These are phyloP conservation scores for Oncorhynchus masou DNA, from an alignment of 2,113 vertebrate genomes.

Conservation along the genomic window DNA sequence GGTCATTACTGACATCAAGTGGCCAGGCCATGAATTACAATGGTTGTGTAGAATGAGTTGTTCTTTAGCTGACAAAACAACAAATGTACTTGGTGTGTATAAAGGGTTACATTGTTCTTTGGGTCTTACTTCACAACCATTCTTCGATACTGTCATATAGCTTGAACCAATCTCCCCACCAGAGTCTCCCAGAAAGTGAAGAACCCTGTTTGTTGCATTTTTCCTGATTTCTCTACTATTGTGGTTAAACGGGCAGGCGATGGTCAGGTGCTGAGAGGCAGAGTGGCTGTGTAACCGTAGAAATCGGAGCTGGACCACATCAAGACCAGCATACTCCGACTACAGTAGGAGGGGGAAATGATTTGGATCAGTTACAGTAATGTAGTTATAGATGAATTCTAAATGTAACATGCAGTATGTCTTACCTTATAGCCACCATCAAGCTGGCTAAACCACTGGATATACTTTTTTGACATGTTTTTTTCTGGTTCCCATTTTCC, in stretches of 20 bases:
- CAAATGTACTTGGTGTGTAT: background rate
- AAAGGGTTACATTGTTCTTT: background rate
- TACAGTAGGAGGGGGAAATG: slow-evolving; percentile 20
- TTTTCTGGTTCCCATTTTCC: slow-evolving; percentile 35
- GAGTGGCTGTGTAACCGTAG: slow-evolving; percentile 70
- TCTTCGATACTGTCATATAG: slow-evolving; percentile 37
- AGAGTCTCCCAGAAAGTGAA: slow-evolving; percentile 66
- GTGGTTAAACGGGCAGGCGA: slow-evolving; percentile 46
- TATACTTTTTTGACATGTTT: slow-evolving; percentile 8
- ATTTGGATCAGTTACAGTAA: background rate
- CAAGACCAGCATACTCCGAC: slow-evolving; percentile 67
- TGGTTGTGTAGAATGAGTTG: background rate
- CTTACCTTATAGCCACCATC: slow-evolving; percentile 53
- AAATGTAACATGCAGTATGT: background rate
- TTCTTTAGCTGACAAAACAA: background rate
- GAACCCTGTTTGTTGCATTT: slow-evolving; percentile 4
- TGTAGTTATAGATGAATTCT: background rate
- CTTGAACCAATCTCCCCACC: slow-evolving; percentile 53
- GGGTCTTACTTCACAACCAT: slow-evolving; percentile 58
- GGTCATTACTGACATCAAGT: slow-evolving; percentile 2
- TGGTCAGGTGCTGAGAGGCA: slow-evolving; percentile 64
- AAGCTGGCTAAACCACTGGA: slow-evolving; percentile 56
- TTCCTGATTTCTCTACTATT: background rate
- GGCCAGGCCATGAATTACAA: background rate
- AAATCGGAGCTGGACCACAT: slow-evolving; percentile 75